Evolutionary conservation across 2,797 vertebrate species (phyloP).

Genomic region (Chloroceryle amazona): DNA sequence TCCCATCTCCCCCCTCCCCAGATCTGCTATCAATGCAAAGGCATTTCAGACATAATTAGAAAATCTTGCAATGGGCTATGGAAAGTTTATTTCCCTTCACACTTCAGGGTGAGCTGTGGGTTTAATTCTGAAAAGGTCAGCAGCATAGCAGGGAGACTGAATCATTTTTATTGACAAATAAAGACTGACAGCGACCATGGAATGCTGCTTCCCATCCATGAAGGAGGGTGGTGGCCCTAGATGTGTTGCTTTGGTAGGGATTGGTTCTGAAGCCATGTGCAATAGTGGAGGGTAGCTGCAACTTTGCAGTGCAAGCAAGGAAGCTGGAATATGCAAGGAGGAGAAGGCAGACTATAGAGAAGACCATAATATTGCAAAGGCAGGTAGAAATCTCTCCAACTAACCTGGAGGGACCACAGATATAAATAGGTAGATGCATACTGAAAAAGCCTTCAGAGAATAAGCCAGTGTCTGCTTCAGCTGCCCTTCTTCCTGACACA

Average conservation of each 20-base stretch:
- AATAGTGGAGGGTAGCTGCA: neutral
- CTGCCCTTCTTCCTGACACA: neutral
- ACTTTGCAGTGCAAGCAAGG: neutral
- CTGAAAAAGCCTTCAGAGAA: neutral
- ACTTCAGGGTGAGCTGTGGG: conserved; percentile 19
- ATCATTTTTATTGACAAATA: conserved; percentile 53
- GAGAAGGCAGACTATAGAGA: neutral
- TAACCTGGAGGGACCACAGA: neutral
- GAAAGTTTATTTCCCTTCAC: conserved; percentile 3
- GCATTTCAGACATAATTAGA: conserved; percentile 22
- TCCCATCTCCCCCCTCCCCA: neutral
- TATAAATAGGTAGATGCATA: neutral
- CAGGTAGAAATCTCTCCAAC: neutral
- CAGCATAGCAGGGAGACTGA: neutral
- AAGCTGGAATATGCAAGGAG: neutral
- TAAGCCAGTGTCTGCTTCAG: neutral
- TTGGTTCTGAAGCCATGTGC: neutral
- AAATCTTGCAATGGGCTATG: neutral
- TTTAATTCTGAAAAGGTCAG: conserved; percentile 65
- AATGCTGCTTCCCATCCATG: neutral
- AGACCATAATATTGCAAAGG: neutral
- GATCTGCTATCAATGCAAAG: neutral
- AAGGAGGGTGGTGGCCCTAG: neutral
- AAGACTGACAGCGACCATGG: neutral
- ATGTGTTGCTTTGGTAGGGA: neutral